Evolutionary conservation across 64 coral and sea anemone species (phyloP), one percentile per base, ranked within the genome.

Genomic region (Actinia equina): DNA sequence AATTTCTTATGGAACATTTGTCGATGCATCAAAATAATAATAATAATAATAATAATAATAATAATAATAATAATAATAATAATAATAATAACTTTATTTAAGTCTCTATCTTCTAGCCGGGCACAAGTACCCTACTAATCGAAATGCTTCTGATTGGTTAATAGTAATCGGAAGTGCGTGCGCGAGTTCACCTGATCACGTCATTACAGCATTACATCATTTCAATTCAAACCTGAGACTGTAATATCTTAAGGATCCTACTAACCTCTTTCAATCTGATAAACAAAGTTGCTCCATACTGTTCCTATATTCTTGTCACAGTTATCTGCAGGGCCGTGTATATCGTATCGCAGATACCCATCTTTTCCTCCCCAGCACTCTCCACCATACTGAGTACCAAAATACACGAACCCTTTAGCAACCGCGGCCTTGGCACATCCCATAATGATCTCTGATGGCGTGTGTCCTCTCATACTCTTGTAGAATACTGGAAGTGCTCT

Each of bases 321-420:
- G 52, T 90, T 85, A 17, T 27, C 13, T 0, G 45, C 25, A 58
- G 52, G 23, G 15, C 88, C 88, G 67, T 89, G 43, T n/a, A 46
- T 54, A 54, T 18, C 52, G 16, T 84, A 89, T 23, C 19, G 69
- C 8, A 18, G 15, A 26, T 16, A 30, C 43, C 80, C 82, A 44
- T 77, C n/a, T 5, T 19, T 52, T 37, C 83, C 64, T 17, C 80
- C 59, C 89, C 89, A 90, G 51, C 89, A 90, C 16, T 90, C 60
- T n/a, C 37, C 43, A 1, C 69, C 51, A 43, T 25, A 17, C 67
- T 90, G 89, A 17, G 52, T 61, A 43, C 82, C 82, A 60, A 90
- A 90, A 17, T 46, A 59, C 53, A 20, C 23, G 53, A 71, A 85
- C n/a, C 82, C 89, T 19, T 80, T 83, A 18, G 43, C 69, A 30